Percentiles rank a stretch among this genome's conserved stretches.
These are phyloP conservation scores for Coilia nasus DNA, from an alignment of 2,797 vertebrate species.

Conservation along the genomic window DNA sequence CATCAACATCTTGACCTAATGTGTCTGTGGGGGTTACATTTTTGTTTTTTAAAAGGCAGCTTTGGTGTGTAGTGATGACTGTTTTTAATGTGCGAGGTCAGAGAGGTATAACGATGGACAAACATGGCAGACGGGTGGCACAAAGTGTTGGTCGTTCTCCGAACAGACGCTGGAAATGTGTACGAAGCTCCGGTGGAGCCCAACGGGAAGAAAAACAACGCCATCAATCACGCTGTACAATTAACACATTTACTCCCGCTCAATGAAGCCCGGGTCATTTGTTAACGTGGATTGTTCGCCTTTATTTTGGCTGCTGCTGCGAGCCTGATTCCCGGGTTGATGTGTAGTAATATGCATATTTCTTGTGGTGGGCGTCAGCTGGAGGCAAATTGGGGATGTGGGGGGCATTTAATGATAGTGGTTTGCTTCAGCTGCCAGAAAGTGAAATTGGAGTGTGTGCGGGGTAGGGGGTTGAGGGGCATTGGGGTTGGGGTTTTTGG, in stretches of 20 bases:
- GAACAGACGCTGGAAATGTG: not conserved
- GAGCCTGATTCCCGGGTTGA: not conserved
- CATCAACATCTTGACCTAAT: not conserved
- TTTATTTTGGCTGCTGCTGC: not conserved
- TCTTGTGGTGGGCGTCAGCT: not conserved
- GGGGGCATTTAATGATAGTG: not conserved
- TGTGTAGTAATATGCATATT: not conserved
- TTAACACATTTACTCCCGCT: slow-evolving; percentile 11
- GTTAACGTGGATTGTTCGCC: not conserved
- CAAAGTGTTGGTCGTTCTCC: not conserved
- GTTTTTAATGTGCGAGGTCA: not conserved
- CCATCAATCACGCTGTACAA: slow-evolving; percentile 6
- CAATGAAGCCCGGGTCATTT: slow-evolving; percentile 19
- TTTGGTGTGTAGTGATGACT: not conserved
- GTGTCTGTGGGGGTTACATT: not conserved
- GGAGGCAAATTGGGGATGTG: not conserved
- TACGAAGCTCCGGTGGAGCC: not conserved
- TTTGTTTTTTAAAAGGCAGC: not conserved
- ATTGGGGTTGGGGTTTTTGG: no score
- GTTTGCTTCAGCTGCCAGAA: not conserved
- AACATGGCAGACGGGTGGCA: slow-evolving; percentile 23
- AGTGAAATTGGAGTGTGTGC: not conserved
- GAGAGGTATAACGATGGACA: slow-evolving; percentile 21
- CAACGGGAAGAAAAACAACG: not conserved
- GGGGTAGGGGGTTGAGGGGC: no score